Evolutionary conservation across 2,888 invertebrate genomes (phyloP), one percentile per base, ranked within the genome.

Genomic region (Blomia tropicalis): DNA sequence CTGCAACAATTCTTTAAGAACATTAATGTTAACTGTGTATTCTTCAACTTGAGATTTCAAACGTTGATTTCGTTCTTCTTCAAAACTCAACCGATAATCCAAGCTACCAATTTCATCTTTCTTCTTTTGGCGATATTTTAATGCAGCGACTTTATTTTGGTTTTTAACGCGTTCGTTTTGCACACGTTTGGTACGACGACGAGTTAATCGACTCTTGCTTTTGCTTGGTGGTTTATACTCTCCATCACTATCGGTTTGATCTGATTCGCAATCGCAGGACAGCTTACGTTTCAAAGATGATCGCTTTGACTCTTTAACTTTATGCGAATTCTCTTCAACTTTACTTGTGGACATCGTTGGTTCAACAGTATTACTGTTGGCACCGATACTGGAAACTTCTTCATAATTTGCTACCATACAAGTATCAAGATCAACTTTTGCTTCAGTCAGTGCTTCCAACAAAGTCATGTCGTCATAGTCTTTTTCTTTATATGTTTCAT

Each of bases 161-260:
- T 47, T 47, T n/a, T 47, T 47, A 22, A 47, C 51, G 22, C 51
- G 51, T 11, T 47, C 51, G 51, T 47, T n/a, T 27, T 47, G 51
- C 5, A 47, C 51, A 14, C 51, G 7, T 22, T 27, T 22, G 27
- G 22, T 47, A 25, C 51, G 51, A 11, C 51, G 51, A n/a, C 7
- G 5, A 27, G 51, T 22, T 27, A 11, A 11, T n/a, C 27, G 7
- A 11, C 51, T 7, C 23, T 22, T 27, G 14, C n/a, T 41, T n/a
- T 41, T 41, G 41, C 41, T 41, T 11, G 51, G 51, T 11, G 51
- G 11, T 14, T 11, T 14, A n/a, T 47, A 47, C 11, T 47, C 51
- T 27, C n/a, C 22, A 19, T 47, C 51, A n/a, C n/a, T 27, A n/a
- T 47, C 51, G 11, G 7, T 27, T n/a, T n/a, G n/a, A n/a, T n/a